Base-by-base conservation (phyloP, 2,113 vertebrate genomes). In the Serinus canaria region DNA sequence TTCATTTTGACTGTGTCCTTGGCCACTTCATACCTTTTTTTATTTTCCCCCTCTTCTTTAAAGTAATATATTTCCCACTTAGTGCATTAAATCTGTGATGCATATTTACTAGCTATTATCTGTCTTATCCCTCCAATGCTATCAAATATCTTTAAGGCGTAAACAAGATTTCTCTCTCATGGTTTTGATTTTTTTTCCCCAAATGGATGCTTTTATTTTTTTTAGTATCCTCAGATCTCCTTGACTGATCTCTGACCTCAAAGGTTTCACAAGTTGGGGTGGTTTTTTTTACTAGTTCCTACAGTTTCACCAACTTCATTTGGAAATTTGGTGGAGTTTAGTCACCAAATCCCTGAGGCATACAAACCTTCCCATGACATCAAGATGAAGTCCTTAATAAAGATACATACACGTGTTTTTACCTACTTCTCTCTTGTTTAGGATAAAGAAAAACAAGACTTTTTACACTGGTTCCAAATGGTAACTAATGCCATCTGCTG, bases 401-500 rank as follows among this genome's bases (percentile, higher is more conserved):
- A 84, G 58, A 46, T 60, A 13, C 2, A 0, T 59, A 16, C 15
- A 4, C 21, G 7, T 73, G 35, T 15, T 67, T 96, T 83, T 74
- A 88, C 33, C 27, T 87, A 10, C 44, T 84, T 88, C 74, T 75
- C 72, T 92, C 95, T 77, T 94, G 52, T 93, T 94, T 95, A 99
- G 99, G 98, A 92, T 92, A 97, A 98, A 97, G 96, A 98, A 91
- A 97, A 97, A 89, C 95, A 64, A 49, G 96, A 98, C 87, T 98
- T 98, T 94, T 97, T 98, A 33, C 96, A 81, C 83, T 96, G 97
- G 91, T 98, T 99, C 94, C 97, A 93, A 95, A 98, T 91, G 95
- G 97, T 99, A 96, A 98, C 98, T 94, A 98, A 98, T 88, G 98
- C 99, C 43, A 97, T 99, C 55, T 97, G 98, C 96, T 98, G 98